A percentile compares a stretch with the other conserved stretches of the same genome.
phyloP scores from a whole-genome alignment of 2,888 invertebrate genomes.

The Lasiommata megera region DNA sequence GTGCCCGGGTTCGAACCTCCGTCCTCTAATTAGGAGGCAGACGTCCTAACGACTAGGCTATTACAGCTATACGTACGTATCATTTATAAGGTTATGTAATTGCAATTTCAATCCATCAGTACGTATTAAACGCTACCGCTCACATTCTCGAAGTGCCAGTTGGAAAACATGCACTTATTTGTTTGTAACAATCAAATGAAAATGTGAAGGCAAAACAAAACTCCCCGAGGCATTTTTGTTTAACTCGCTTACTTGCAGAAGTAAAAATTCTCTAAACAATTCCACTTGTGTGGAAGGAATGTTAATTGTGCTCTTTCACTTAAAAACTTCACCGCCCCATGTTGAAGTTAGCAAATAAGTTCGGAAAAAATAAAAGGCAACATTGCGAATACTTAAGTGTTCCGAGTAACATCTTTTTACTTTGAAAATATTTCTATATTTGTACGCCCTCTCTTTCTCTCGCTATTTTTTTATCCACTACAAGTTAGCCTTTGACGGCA shows the following conservation, averaged over 20 bases:
- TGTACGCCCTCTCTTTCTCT: conserved; percentile 30
- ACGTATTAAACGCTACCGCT: background rate
- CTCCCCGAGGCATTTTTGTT: conserved; percentile 21
- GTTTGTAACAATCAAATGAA: conserved; percentile 22
- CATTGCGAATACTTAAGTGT: conserved; percentile 34
- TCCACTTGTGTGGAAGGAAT: conserved; percentile 36
- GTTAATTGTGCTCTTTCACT: conserved; percentile 36
- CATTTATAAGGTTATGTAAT: no score
- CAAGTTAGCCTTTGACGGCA: no score
- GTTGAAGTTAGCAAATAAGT: conserved; percentile 33
- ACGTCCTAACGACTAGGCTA: no score
- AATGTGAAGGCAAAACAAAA: conserved; percentile 20
- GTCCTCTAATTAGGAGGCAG: no score
- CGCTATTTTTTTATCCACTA: conserved; percentile 51
- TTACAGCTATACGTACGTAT: no score
- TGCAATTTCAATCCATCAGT: background rate
- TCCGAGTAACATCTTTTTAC: conserved; percentile 32
- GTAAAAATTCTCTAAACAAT: conserved; percentile 51
- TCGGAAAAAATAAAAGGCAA: conserved; percentile 30
- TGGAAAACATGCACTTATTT: conserved; percentile 5
- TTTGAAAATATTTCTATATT: conserved; percentile 36
- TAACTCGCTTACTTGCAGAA: conserved; percentile 42
- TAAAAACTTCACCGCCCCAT: conserved; percentile 32
- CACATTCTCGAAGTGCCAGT: background rate
- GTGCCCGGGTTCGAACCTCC: no score